Evolutionary conservation across 2,113 vertebrate genomes (phyloP).

Genomic region (Mionectes macconnelli): DNA sequence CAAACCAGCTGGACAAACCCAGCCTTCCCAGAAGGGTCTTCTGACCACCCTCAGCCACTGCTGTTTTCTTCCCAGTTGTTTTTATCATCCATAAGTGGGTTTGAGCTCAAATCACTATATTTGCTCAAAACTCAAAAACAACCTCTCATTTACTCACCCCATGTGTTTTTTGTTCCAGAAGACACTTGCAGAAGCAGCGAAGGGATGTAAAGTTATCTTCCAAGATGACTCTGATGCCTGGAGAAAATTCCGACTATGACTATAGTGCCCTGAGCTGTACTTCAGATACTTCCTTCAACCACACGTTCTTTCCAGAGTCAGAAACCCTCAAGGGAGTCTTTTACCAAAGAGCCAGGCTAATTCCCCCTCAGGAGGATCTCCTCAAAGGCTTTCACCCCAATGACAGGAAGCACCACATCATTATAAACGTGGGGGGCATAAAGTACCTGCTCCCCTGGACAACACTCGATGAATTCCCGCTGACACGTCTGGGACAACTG

Average conservation of each 20-base stretch:
- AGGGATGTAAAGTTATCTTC: slow-evolving; percentile 81
- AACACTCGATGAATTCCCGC: slow-evolving; percentile 93
- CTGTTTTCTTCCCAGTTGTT: background rate
- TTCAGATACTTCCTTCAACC: slow-evolving; percentile 86
- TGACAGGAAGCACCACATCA: slow-evolving; percentile 84
- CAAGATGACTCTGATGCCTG: slow-evolving; percentile 95
- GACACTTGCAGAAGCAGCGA: slow-evolving; percentile 13
- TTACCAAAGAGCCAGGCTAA: slow-evolving; percentile 87
- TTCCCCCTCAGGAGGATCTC: slow-evolving; percentile 68
- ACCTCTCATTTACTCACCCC: background rate
- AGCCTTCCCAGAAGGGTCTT: background rate
- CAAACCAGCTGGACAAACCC: background rate
- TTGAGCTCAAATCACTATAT: background rate
- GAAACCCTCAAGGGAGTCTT: slow-evolving; percentile 88
- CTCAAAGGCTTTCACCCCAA: slow-evolving; percentile 64
- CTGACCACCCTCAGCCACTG: background rate
- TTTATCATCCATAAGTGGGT: background rate
- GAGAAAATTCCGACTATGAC: slow-evolving; percentile 96
- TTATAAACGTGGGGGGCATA: slow-evolving; percentile 96
- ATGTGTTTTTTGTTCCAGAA: slow-evolving; percentile 21
- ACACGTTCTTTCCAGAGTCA: slow-evolving; percentile 80
- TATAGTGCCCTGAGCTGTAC: slow-evolving; percentile 94
- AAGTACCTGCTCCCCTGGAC: slow-evolving; percentile 95
- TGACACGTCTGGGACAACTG: slow-evolving; percentile 90
- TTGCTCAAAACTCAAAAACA: background rate